Evolutionary conservation across 2,888 invertebrate genomes (phyloP), one percentile per base, ranked within the genome.

Genomic region (Drosophila atripex): DNA sequence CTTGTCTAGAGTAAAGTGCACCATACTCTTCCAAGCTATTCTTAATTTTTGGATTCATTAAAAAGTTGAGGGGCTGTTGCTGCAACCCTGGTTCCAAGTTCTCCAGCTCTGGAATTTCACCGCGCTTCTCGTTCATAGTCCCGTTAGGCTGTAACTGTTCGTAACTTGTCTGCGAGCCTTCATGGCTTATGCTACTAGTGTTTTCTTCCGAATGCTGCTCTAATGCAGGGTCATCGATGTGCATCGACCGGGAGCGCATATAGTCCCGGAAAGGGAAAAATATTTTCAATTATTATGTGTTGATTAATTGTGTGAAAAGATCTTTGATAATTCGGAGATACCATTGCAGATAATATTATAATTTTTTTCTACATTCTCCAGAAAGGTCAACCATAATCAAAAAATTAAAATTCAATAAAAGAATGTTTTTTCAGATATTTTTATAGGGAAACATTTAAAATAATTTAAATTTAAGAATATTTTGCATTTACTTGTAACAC

Each of bases 91-190:
- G 58, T 12, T 88, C 85, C 50, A 85, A 18, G 12, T 79, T 80
- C 46, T 73, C 71, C 2, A 66, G 41, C 5, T 60, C 43, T 5
- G 72, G 60, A 87, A 93, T 93, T 39, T 93, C 93, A 58, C 93
- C 94, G 86, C 93, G 94, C 88, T 93, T 90, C 74, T 92, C 92
- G 80, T 93, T 94, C 87, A 93, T 93, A 90, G 92, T 93, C 14
- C 93, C 93, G 90, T 92, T 93, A 6, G 93, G 92, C 56, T 90
- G 88, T 25, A 87, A 73, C 66, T 91, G 89, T 60, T 89, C 90
- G 60, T 88, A 88, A 56, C 87, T 89, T 12, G 78, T 86, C 30
- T 90, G 89, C 16, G 90, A 89, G 14, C 90, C 89, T 56, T 90
- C 89, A 35, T 88, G 86, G 66, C 88, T 90, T 2, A 89, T 82